Base-by-base conservation (phyloP, 2,888 invertebrate species). In the Coelinius sp. region DNA sequence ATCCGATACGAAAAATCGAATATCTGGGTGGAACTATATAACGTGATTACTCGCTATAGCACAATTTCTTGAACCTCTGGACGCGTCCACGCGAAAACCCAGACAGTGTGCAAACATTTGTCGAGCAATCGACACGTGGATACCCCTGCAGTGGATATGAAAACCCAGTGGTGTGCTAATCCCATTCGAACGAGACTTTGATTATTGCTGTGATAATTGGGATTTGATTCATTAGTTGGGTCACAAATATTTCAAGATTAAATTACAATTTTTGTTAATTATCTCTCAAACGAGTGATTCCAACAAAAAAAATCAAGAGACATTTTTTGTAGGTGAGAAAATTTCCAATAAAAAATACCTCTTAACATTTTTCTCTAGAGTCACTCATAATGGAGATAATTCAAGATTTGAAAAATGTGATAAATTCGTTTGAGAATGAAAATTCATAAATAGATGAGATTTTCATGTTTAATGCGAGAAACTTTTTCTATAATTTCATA, bases 91-190 rank as follows among this genome's bases (percentile, higher is more conserved):
- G 35, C 59, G 59, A 59, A 59, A 31, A 27, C 35, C 7, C 20
- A 20, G 41, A 24, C 63, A 41, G 38, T 63, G 12, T 17, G 41
- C 63, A 63, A 63, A 63, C 41, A 63, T 63, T 63, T 63, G 41
- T 41, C 14, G 41, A 63, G 63, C 63, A 38, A 63, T 63, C 63
- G 63, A 63, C 38, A 63, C 41, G 59, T 35, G 41, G 24, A 31
- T 31, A n/a, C n/a, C 8, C 59, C 22, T 17, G 20, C 59, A 20
- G 59, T 35, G 17, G n/a, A 59, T 59, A 59, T 31, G 59, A 59
- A n/a, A 59, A 59, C 31, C 14, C 35, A 35, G 56, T 56, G 25
- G 14, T 7, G 56, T 31, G 31, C 59, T 59, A 59, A 59, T 59
- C 20, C 59, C 31, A 59, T 59, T 59, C 31, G 10, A 27, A 59